Evolutionary conservation across 1,140 invertebrate genomes (phyloP), one percentile per base, ranked within the genome.

Genomic region (Saccostrea glomerata): DNA sequence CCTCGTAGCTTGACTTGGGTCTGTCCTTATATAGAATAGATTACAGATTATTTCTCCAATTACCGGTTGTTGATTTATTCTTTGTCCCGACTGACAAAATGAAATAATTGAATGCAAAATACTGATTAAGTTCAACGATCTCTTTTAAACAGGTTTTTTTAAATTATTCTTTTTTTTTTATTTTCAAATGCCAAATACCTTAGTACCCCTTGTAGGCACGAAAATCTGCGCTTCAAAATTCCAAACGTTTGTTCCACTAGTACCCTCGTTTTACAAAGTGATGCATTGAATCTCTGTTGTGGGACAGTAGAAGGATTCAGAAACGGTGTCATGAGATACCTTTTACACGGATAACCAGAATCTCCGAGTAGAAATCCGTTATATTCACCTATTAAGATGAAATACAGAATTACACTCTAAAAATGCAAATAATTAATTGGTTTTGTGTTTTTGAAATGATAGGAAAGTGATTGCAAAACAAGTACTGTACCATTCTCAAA

Each of bases 401-500:
- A 20, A 17, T 23, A 25, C 9, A n/a, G 20, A 20, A 9, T 66
- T n/a, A 20, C 60, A 66, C 20, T 7, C 9, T 66, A 6, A 7
- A 4, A 66, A 23, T 20, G 23, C 23, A 66, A 20, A 17, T 66
- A n/a, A 66, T 66, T 2, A 23, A 20, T 20, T n/a, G 60, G 17
- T 9, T 66, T 17, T 66, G 6, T n/a, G 12, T 7, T 0, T 66
- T 20, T 23, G 20, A n/a, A 66, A n/a, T n/a, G 17, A 66, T n/a
- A 66, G 20, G 23, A 66, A 7, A 9, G 20, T 20, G 60, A 66
- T 66, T 47, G 47, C 47, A 47, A 47, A 23, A 17, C 23, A 82
- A 77, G 60, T 88, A 85, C 83, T 63, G 60, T 88, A 85, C 83
- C 84, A 58, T 85, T 82, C 85, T 88, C 87, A 88, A 85, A 85